Conservation (phyloP, 2,113 vertebrate genomes). For the Tragelaphus imberbis region DNA sequence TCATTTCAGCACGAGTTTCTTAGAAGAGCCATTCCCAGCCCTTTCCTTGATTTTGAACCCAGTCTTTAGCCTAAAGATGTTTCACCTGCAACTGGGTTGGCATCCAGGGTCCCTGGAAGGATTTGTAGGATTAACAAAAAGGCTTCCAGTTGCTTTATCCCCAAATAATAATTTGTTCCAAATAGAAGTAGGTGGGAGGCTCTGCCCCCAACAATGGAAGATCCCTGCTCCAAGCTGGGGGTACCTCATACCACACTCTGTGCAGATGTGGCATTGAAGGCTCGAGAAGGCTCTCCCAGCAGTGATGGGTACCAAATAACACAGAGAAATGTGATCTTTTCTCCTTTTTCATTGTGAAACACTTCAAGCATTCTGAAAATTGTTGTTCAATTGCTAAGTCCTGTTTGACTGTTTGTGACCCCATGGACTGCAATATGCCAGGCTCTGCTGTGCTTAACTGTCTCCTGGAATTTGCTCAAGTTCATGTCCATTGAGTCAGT, state of each 20-base stretch:
- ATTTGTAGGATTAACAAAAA: not conserved
- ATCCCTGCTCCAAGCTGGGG: rapidly evolving
- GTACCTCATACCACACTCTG: rapidly evolving
- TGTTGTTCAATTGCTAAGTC: not conserved
- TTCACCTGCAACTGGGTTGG: not conserved
- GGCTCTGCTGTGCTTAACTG: not conserved
- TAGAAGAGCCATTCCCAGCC: not conserved
- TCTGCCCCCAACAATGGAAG: not conserved
- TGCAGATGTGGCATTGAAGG: not conserved
- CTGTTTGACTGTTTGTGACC: not conserved
- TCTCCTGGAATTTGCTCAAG: not conserved
- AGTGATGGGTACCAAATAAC: not conserved
- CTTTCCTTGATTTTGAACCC: not conserved
- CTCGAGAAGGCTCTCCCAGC: not conserved
- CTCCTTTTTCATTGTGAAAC: not conserved
- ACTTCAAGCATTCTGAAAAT: not conserved
- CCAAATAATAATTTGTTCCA: not conserved
- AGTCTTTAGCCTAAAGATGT: not conserved
- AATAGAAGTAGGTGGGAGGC: not conserved
- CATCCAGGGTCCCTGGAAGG: not conserved
- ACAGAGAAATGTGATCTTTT: not conserved
- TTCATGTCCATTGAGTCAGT: not conserved
- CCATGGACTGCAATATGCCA: not conserved
- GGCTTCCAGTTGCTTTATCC: not conserved
- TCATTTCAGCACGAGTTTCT: not conserved